Evolutionary conservation across 2,888 invertebrate species (phyloP).

Genomic region (Julus scandinavius): DNA sequence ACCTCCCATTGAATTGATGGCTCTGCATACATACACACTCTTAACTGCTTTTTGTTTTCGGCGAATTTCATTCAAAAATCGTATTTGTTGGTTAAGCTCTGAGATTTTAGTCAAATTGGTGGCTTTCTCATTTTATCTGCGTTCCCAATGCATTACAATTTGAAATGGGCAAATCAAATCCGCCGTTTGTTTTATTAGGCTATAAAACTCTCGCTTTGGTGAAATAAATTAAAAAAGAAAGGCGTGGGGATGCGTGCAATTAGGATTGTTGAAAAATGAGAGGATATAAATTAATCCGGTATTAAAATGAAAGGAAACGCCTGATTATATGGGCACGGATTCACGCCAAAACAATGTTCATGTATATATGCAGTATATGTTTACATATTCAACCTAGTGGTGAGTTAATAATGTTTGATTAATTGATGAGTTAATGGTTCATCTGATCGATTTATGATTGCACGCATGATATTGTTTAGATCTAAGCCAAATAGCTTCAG

Average conservation of each 20-base stretch:
- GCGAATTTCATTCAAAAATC: constrained; percentile 2
- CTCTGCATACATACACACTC: not conserved
- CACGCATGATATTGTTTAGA: not conserved
- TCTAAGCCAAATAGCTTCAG: not conserved
- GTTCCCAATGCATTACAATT: not conserved
- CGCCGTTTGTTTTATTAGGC: constrained; percentile 3
- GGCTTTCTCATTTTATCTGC: not conserved
- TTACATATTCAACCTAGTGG: not conserved
- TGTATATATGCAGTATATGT: not conserved
- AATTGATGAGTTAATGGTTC: constrained; percentile 2
- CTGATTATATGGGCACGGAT: not conserved
- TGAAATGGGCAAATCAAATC: constrained; percentile 1
- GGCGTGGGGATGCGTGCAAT: constrained; percentile 18
- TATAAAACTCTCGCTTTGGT: not conserved
- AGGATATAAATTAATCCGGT: constrained; percentile 3
- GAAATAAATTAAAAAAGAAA: constrained; percentile 1
- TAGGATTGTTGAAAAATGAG: constrained; percentile 2
- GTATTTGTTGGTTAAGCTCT: not conserved
- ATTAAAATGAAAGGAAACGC: constrained; percentile 18
- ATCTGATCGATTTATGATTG: constrained; percentile 1
- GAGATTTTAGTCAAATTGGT: not conserved
- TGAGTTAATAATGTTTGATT: not conserved
- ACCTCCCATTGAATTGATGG: not conserved
- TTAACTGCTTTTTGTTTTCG: not conserved
- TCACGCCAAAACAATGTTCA: not conserved